These are phyloP conservation scores for Aleiodes leptofemur DNA, from an alignment of 2,888 invertebrate genomes.

Conservation along the genomic window DNA sequence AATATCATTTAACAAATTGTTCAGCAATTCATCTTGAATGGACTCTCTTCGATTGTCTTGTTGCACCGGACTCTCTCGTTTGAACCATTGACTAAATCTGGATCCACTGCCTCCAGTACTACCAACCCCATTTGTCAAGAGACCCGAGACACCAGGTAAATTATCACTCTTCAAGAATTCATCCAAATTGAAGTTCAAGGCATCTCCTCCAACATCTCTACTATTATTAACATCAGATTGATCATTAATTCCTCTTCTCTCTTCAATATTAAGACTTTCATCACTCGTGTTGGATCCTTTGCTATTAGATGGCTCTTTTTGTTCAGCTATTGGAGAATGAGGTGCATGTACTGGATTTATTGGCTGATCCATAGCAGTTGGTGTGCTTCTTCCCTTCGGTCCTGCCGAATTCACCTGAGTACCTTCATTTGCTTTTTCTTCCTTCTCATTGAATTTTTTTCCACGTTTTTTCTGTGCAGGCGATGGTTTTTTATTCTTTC, in stretches of 20 bases:
- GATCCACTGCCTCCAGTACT: constrained; percentile 79
- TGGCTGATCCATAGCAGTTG: constrained; percentile 71
- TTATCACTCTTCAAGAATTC: constrained; percentile 89
- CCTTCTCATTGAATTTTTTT: constrained; percentile 74
- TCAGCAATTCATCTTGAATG: constrained; percentile 80
- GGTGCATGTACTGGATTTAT: constrained; percentile 65
- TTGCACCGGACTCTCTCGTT: constrained; percentile 80
- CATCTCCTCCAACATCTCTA: constrained; percentile 54
- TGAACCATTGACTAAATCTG: constrained; percentile 89
- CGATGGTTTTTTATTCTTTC: constrained; percentile 73
- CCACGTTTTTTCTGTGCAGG: constrained; percentile 75
- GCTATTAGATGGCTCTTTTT: constrained; percentile 59
- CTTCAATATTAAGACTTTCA: constrained; percentile 58
- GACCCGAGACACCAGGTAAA: constrained; percentile 84
- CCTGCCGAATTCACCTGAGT: constrained; percentile 56
- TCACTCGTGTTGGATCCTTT: constrained; percentile 58
- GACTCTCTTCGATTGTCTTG: constrained; percentile 77
- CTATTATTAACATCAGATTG: constrained; percentile 58
- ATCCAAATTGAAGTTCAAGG: constrained; percentile 85
- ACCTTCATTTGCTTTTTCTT: constrained; percentile 60
- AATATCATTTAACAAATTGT: constrained; percentile 81
- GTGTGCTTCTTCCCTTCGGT: constrained; percentile 72
- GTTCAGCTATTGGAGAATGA: constrained; percentile 73
- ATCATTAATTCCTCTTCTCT: constrained; percentile 55
- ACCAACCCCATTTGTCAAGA: constrained; percentile 83